Percentiles rank a stretch among this genome's conserved stretches.
Evolutionary conservation across 2,113 vertebrate genomes (phyloP).

Genomic region (Caranx ignobilis): DNA sequence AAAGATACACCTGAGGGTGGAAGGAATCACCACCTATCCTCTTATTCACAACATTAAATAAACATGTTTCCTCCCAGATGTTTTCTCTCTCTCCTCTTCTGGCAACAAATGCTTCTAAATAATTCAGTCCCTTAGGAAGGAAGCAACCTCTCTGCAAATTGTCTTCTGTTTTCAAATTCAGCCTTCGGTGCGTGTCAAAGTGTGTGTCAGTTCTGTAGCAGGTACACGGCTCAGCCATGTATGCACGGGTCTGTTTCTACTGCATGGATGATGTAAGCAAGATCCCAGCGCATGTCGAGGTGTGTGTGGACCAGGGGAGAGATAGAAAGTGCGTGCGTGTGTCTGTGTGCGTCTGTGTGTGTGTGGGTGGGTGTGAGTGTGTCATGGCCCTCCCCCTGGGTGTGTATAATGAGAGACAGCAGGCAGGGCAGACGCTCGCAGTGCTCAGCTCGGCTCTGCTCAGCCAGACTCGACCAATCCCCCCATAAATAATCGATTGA

Average conservation of each 20-base stretch:
- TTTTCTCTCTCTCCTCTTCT: not conserved
- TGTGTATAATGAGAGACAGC: slow-evolving; percentile 81
- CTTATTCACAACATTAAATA: slow-evolving; percentile 6
- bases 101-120: slow-evolving; percentile 14
- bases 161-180: slow-evolving; percentile 24
- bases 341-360: slow-evolving; percentile 39
- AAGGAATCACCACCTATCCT: slow-evolving; percentile 27
- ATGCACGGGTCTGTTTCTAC: slow-evolving; percentile 51
- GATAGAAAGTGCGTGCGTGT: slow-evolving; percentile 34
- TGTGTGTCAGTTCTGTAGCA: slow-evolving; percentile 40
- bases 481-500: slow-evolving; percentile 63
- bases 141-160: slow-evolving; percentile 14
- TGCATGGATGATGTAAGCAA: slow-evolving; percentile 73
- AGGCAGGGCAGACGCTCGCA: slow-evolving; percentile 75
- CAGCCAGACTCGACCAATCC: slow-evolving; percentile 80
- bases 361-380: slow-evolving; percentile 55
- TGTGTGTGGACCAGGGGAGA: slow-evolving; percentile 47
- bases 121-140: slow-evolving; percentile 28
- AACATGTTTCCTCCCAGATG: not conserved
- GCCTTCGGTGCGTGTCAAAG: slow-evolving; percentile 16
- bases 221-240: slow-evolving; percentile 29
- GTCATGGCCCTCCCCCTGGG: slow-evolving; percentile 70
- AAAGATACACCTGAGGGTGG: slow-evolving; percentile 18
- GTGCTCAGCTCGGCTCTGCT: slow-evolving; percentile 56
- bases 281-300: slow-evolving; percentile 51